These are phyloP conservation scores for Beris chalybata DNA, from an alignment of 2,888 invertebrate species.

Conservation along the genomic window DNA sequence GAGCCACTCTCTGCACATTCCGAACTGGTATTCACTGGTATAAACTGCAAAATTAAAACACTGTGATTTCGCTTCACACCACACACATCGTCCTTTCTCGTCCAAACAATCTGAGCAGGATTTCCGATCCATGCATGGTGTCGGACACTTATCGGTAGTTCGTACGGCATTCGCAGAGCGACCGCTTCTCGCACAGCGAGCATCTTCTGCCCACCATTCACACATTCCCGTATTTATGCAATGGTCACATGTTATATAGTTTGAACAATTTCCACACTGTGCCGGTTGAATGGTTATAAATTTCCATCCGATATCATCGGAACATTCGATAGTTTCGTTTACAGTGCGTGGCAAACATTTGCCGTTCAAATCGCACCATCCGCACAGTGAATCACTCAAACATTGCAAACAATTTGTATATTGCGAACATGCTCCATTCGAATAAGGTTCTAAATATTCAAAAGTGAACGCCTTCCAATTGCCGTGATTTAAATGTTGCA, in stretches of 20 bases:
- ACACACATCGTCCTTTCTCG: constrained; percentile 86
- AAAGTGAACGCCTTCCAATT: constrained; percentile 83
- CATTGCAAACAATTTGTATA: constrained; percentile 87
- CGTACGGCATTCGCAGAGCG: constrained; percentile 70
- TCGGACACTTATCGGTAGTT: constrained; percentile 69
- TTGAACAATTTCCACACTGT: constrained; percentile 85
- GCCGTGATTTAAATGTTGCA: constrained; percentile 74
- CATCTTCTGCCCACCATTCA: constrained; percentile 92
- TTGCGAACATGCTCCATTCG: constrained; percentile 73
- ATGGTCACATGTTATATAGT: constrained; percentile 84
- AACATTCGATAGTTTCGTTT: constrained; percentile 68
- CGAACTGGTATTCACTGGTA: constrained; percentile 91
- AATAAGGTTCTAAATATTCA: constrained; percentile 86
- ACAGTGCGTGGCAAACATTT: constrained; percentile 69
- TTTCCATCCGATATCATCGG: constrained; percentile 66
- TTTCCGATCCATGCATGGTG: constrained; percentile 75
- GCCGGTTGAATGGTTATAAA: constrained; percentile 80
- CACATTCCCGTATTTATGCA: constrained; percentile 78
- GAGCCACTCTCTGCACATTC: constrained; percentile 90
- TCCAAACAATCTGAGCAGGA: constrained; percentile 83
- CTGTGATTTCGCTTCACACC: constrained; percentile 91
- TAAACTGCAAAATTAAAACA: constrained; percentile 96
- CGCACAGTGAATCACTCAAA: constrained; percentile 84
- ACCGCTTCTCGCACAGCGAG: constrained; percentile 80
- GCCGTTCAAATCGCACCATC: constrained; percentile 84